Evolutionary conservation across 2,888 invertebrate species (phyloP), one percentile per base, ranked within the genome.

Genomic region (Acleris sparsana): DNA sequence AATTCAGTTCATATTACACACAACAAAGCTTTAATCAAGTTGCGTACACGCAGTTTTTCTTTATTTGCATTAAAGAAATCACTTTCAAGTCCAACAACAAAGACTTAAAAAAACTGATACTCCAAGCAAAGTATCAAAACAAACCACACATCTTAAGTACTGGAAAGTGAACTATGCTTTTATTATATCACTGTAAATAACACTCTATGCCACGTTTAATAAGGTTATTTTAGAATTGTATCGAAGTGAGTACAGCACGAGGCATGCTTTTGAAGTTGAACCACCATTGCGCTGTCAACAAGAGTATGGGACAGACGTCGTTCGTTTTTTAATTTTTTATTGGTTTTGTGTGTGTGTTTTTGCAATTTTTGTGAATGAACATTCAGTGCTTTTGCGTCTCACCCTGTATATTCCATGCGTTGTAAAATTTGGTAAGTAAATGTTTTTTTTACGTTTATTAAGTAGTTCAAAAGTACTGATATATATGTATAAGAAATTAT

Each of bases 121-220:
- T 53, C 53, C 20, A 55, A 48, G 46, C 46, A 53, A 64, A 55
- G 65, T 66, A 66, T 56, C 65, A 66, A 66, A 66, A 66, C 65
- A 66, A 66, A 65, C 60, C 61, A 48, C 61, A 66, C 56, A 57
- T 61, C 63, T 63, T 58, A 57, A 56, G 56, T 61, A 60, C 61
- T 65, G 65, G 65, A 66, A 66, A 66, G 61, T 66, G 65, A 66
- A 66, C 61, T 61, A 66, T 66, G 65, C 33, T 66, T 61, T 52
- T 17, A 11, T 25, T 11, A n/a, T 29, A 18, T 9, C 44, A 22
- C 51, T 17, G 52, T n/a, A 39, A 66, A 66, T 48, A 56, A 11
- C 11, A 49, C 52, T 46, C 48, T 61, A 4, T 29, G 16, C 9
- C 3, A 20, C 2, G 22, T 1, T 1, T 5, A n/a, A 17, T 13